Base-by-base conservation (phyloP, 2,113 vertebrate genomes). In the Saguinus midas region DNA sequence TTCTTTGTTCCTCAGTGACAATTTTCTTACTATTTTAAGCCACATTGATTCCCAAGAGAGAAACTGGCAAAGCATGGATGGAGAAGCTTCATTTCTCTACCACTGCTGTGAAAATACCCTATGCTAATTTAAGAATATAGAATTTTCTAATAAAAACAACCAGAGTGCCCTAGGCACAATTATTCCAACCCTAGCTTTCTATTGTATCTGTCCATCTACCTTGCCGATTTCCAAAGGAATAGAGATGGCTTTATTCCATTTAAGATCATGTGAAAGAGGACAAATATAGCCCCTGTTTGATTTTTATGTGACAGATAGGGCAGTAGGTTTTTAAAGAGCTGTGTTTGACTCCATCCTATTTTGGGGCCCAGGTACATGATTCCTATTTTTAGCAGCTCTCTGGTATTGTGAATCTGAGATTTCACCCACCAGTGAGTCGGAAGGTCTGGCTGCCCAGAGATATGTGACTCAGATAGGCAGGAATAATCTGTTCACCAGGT, bases 361-460 rank as follows among this genome's bases (percentile, higher is more conserved):
- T 97, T 91, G 94, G 76, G 50, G 82, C 50, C 89, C 96, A 97
- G 97, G 97, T 97, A 97, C 91, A 52, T 1, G 12, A 37, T 94
- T 90, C 82, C 97, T 98, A 98, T 98, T 98, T 98, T 98, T 98
- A 98, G 98, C 83, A 98, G 81, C 90, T 95, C 94, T 0, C 13
- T 96, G 97, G 95, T 96, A 96, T 98, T 98, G 95, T 98, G 98
- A 98, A 98, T 98, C 96, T 87, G 97, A 98, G 97, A 96, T 94
- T 98, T 98, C 97, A 98, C 82, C 97, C 97, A 82, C 97, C 94
- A 90, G 57, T 99, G 98, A 99, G 97, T 98, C 98, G 98, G 98
- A 98, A 98, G 98, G 98, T 97, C 98, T 98, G 97, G 98, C 87
- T 98, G 98, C 96, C 98, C 98, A 96, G 97, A 98, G 98, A 90